phyloP scores from a whole-genome alignment of 2,797 vertebrate genomes.

The Siniperca obscura region DNA sequence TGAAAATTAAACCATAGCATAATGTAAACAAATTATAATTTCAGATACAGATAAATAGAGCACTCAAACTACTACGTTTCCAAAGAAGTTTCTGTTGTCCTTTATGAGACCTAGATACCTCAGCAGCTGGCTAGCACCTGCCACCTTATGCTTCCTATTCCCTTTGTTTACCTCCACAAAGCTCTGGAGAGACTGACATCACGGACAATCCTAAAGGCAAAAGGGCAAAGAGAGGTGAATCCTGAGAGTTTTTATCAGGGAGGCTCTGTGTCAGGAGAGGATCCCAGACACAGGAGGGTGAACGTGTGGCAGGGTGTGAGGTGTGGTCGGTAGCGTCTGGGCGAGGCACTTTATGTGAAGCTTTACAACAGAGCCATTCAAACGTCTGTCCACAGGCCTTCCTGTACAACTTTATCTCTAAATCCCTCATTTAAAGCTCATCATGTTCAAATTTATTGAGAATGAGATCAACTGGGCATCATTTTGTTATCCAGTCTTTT shows the following conservation, averaged over 20 bases:
- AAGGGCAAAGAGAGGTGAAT: constrained; percentile 72
- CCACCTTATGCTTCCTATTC: constrained; percentile 77
- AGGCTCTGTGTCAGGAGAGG: constrained; percentile 43
- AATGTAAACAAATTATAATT: constrained; percentile 48
- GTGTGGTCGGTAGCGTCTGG: constrained; percentile 56
- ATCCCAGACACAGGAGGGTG: constrained; percentile 62
- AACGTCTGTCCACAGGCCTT: constrained; percentile 38
- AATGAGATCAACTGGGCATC: constrained; percentile 33
- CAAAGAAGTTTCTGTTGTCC: constrained; percentile 48
- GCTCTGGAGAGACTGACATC: constrained; percentile 81
- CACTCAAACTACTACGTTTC: constrained; percentile 21
- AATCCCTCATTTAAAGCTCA: constrained; percentile 41
- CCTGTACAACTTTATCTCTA: constrained; percentile 19
- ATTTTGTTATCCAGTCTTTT: constrained; percentile 34
- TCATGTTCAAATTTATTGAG: constrained; percentile 28
- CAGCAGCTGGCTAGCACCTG: constrained; percentile 82
- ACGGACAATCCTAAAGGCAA: constrained; percentile 62
- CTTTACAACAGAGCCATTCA: constrained; percentile 45
- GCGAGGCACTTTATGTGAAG: constrained; percentile 40
- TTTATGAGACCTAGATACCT: constrained; percentile 67
- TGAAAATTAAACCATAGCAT: constrained; percentile 26
- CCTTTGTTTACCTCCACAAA: constrained; percentile 81
- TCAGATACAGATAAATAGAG: constrained; percentile 43
- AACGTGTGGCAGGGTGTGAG: constrained; percentile 55
- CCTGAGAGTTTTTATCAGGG: constrained; percentile 46